A percentile compares a stretch with the other conserved stretches of the same genome.
Conservation (phyloP, 2,797 vertebrate species). For the Pogonophryne albipinna region DNA sequence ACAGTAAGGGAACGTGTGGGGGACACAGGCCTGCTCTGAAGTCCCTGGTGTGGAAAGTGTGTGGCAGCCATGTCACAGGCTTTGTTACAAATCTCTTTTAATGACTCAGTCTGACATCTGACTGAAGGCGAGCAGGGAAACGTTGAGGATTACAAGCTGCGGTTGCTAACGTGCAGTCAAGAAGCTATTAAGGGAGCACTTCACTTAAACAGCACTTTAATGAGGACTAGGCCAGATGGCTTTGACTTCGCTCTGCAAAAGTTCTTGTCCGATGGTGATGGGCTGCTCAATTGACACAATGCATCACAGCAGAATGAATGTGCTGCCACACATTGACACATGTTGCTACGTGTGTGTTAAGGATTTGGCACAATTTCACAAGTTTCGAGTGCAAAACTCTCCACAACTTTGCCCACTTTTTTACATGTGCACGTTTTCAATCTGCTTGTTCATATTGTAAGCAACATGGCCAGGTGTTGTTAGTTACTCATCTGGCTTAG, state of each 20-base stretch:
- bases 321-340: conserved; percentile 10
- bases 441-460: too few species aligned
- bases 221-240: conserved; percentile 6
- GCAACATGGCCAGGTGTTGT: too few species aligned
- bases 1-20: not conserved
- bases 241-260: conserved; percentile 12
- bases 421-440: too few species aligned
- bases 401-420: too few species aligned
- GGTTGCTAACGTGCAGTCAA: conserved; percentile 43
- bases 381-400: conserved; percentile 25
- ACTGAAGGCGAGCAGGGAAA: conserved; percentile 28
- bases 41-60: conserved; percentile 18
- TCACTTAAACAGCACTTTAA: conserved; percentile 28
- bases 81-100: conserved; percentile 25
- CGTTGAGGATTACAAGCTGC: conserved; percentile 38
- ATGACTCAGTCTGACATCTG: conserved; percentile 24
- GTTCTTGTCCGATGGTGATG: conserved; percentile 14
- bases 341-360: not conserved
- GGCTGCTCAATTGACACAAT: conserved; percentile 18
- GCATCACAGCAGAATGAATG: conserved; percentile 12
- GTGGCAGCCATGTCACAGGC: conserved; percentile 20
- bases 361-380: conserved; percentile 15
- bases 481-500: too few species aligned
- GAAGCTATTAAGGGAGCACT: conserved; percentile 58
- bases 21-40: conserved; percentile 11